Conservation (phyloP, 1,140 invertebrate genomes). For the Papilio aristodemus region DNA sequence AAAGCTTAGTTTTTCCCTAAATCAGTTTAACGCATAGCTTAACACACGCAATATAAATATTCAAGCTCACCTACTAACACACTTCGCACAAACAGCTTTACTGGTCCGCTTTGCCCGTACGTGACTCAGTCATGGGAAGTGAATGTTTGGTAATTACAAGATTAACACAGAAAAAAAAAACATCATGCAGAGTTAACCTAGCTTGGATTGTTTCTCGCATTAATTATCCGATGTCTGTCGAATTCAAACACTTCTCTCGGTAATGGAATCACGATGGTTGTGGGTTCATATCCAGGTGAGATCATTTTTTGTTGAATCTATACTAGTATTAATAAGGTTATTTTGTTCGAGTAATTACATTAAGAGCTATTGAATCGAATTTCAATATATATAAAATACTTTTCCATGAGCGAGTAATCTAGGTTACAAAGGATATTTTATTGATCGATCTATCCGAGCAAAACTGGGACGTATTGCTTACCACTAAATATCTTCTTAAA, state of each 20-base stretch:
- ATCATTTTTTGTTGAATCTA: not conserved
- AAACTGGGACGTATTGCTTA: too few species aligned
- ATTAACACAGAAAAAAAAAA: slow-evolving; percentile 5
- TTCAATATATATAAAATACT: too few species aligned
- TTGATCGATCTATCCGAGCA: too few species aligned
- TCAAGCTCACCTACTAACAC: slow-evolving; percentile 25
- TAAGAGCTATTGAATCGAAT: too few species aligned
- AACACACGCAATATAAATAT: not conserved
- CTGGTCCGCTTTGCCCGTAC: not conserved
- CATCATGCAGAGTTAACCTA: not conserved
- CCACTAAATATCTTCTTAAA: too few species aligned
- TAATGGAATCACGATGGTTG: not conserved
- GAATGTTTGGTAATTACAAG: not conserved
- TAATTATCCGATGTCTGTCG: not conserved
- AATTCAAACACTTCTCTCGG: not conserved
- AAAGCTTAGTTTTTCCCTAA: not conserved
- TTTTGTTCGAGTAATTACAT: too few species aligned
- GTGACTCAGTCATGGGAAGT: slow-evolving; percentile 27
- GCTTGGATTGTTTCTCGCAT: not conserved
- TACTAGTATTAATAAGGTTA: too few species aligned
- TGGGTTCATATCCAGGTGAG: not conserved
- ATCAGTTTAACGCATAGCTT: slow-evolving; percentile 25
- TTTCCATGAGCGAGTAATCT: too few species aligned
- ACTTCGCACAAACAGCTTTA: slow-evolving; percentile 10
- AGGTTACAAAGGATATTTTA: too few species aligned